These are phyloP conservation scores for Cynocephalus volans DNA, from an alignment of 2,113 vertebrate genomes.

Conservation along the genomic window DNA sequence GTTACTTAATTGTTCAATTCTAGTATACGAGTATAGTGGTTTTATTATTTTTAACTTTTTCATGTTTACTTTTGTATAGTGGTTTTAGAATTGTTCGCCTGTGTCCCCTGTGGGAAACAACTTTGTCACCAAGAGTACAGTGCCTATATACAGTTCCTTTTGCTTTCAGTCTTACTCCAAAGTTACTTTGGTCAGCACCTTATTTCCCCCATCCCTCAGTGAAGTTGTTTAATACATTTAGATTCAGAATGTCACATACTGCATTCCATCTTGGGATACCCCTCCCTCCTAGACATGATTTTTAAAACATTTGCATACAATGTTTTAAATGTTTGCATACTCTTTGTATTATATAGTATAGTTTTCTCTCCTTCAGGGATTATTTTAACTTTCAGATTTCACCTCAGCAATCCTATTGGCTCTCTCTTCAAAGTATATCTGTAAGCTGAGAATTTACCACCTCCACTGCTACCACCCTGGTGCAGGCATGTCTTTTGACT, in stretches of 20 bases:
- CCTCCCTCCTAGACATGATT: background rate
- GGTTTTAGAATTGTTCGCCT: conserved; percentile 33
- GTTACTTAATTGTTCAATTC: background rate
- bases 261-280: background rate
- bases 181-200: background rate
- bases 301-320: background rate
- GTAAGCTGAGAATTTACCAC: background rate
- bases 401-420: background rate
- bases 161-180: background rate
- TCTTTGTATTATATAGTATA: background rate
- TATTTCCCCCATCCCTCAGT: background rate
- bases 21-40: background rate
- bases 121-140: background rate
- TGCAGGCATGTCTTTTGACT: background rate
- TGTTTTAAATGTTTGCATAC: too few species aligned
- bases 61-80: background rate
- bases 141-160: background rate
- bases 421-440: conserved; percentile 17
- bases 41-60: too few species aligned
- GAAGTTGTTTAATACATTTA: conserved; percentile 12
- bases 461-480: background rate
- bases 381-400: conserved; percentile 32
- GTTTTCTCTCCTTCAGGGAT: background rate
- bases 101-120: background rate
- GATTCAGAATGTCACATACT: conserved; percentile 34